Evolutionary conservation across 2,888 invertebrate genomes (phyloP).

Genomic region (Boloria euphrosyne): DNA sequence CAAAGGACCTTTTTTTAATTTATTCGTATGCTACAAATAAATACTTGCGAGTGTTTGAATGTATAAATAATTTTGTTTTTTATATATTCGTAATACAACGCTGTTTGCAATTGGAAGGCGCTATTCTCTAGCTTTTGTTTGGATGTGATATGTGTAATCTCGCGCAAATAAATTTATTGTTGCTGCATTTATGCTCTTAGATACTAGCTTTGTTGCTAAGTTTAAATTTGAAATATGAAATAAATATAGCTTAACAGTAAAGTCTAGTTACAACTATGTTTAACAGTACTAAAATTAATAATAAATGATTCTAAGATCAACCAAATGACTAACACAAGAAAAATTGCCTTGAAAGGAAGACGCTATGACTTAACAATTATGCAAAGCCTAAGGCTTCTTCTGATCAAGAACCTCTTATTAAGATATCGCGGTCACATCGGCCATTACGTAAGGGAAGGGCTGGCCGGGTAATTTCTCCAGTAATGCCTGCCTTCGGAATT

Average conservation of each 20-base stretch:
- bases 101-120: slow-evolving; percentile 23
- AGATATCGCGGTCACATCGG: slow-evolving; percentile 76
- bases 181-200: slow-evolving; percentile 5
- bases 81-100: slow-evolving; percentile 27
- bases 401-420: slow-evolving; percentile 78
- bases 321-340: not conserved
- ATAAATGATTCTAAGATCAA: too few relatives aligned
- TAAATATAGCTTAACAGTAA: not conserved
- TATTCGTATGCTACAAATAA: slow-evolving; percentile 43
- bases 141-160: slow-evolving; percentile 13
- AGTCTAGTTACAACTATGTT: too few relatives aligned
- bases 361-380: slow-evolving; percentile 68
- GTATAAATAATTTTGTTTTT: slow-evolving; percentile 36
- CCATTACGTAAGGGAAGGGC: slow-evolving; percentile 64
- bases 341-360: slow-evolving; percentile 33
- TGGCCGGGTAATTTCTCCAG: slow-evolving; percentile 56
- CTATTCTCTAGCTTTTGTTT: slow-evolving; percentile 22
- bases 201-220: not conserved
- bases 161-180: slow-evolving; percentile 18
- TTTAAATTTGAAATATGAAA: not conserved
- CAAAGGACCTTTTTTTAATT: slow-evolving; percentile 61
- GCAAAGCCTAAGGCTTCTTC: slow-evolving; percentile 60
- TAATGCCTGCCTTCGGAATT: slow-evolving; percentile 59
- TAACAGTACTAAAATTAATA: not conserved
- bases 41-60: slow-evolving; percentile 36